These are phyloP conservation scores for Paguma larvata DNA, from an alignment of 2,797 vertebrate species.

Conservation along the genomic window DNA sequence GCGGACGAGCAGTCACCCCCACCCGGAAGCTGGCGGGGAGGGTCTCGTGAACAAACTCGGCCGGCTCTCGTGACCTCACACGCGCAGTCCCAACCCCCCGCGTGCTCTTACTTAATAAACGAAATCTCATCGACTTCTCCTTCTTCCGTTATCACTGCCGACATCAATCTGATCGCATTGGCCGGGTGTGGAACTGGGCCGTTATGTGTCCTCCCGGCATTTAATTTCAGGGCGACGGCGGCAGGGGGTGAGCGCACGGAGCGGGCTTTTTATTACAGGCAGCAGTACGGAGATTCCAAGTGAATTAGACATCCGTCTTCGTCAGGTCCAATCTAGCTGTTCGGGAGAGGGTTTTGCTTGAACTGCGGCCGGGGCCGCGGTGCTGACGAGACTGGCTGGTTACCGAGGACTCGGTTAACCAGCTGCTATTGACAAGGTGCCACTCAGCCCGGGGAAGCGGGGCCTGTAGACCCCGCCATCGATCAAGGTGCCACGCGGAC, in stretches of 20 bases:
- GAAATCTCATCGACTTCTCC: conserved; percentile 90
- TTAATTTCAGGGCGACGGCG: conserved; percentile 90
- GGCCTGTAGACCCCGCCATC: background rate
- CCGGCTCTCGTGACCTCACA: conserved; percentile 49
- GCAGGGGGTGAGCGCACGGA: conserved; percentile 88
- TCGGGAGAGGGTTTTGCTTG: conserved; percentile 85
- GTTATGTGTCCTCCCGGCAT: conserved; percentile 89
- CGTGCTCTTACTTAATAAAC: conserved; percentile 88
- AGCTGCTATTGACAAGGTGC: conserved; percentile 25
- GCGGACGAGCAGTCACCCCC: background rate
- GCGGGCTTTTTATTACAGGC: conserved; percentile 91
- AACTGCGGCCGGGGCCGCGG: conserved; percentile 83
- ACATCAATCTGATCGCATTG: conserved; percentile 92
- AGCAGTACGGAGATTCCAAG: conserved; percentile 87
- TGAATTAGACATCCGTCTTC: conserved; percentile 91
- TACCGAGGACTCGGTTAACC: conserved; percentile 75
- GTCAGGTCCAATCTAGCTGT: conserved; percentile 88
- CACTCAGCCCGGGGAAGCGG: conserved; percentile 57
- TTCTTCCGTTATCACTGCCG: conserved; percentile 89
- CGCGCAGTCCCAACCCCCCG: conserved; percentile 78
- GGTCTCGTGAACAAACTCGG: conserved; percentile 66
- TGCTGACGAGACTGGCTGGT: conserved; percentile 78
- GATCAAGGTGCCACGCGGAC: conserved; percentile 24
- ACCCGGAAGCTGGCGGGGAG: conserved; percentile 33
- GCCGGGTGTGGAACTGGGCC: conserved; percentile 87